phyloP scores from a whole-genome alignment of 2,797 vertebrate genomes.

The Cryptoprocta ferox region DNA sequence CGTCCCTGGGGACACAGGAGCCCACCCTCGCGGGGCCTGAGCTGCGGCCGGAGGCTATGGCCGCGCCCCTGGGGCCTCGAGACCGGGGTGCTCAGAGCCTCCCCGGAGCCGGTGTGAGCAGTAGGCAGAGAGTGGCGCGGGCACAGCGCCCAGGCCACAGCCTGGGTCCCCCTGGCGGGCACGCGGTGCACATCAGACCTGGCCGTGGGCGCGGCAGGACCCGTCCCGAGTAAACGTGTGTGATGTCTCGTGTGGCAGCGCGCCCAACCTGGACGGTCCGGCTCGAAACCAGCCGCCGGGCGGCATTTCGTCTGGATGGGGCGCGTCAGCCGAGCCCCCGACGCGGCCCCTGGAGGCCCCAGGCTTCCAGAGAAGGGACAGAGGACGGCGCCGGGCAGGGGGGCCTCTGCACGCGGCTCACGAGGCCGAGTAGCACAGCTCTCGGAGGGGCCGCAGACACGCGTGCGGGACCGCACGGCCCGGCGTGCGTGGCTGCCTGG shows the following conservation, averaged over 20 bases:
- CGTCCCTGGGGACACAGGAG: not conserved
- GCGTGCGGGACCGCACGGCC: not conserved
- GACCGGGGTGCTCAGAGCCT: no score
- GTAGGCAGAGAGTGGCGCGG: not conserved
- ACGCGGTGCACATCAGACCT: not conserved
- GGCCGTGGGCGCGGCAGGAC: no score
- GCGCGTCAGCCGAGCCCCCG: no score
- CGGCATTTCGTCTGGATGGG: not conserved
- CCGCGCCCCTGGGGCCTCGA: not conserved
- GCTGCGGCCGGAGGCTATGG: not conserved
- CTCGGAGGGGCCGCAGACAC: not conserved
- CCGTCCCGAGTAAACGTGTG: not conserved
- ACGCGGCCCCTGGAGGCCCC: not conserved
- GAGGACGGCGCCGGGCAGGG: not conserved
- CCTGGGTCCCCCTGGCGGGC: accelerated
- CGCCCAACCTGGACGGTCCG: not conserved
- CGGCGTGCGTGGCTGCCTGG: not conserved
- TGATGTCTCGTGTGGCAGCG: not conserved
- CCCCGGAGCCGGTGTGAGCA: not conserved
- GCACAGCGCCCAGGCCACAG: accelerated
- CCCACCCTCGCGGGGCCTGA: not conserved
- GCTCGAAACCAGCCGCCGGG: no score
- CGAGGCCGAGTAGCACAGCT: not conserved
- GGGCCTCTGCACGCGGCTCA: not conserved
- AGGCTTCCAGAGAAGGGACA: not conserved